Conservation (phyloP, 2,888 invertebrate species). For the Halictus ligatus region DNA sequence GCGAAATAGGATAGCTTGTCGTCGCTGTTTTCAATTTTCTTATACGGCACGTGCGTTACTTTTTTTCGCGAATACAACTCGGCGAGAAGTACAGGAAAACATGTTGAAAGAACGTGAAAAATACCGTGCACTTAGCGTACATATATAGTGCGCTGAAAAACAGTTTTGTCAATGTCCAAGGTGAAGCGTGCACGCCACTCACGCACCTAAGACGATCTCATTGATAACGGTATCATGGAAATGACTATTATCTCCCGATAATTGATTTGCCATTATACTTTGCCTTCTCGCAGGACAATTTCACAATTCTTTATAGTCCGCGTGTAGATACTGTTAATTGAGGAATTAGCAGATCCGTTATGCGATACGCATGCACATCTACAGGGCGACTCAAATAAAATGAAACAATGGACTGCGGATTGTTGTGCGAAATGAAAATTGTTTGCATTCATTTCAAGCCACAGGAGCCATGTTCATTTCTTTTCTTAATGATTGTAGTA, state of each 20-base stretch:
- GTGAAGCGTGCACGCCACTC: neutral
- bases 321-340: neutral
- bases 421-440: too few relatives aligned
- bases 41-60: neutral
- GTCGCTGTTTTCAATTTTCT: neutral
- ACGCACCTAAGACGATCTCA: neutral
- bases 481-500: neutral
- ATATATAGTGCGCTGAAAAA: neutral
- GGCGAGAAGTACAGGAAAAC: neutral
- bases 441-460: too few relatives aligned
- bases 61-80: neutral
- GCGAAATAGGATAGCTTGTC: neutral
- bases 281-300: neutral
- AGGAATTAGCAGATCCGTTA: too few relatives aligned
- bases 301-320: neutral
- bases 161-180: neutral
- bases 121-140: neutral
- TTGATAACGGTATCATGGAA: neutral
- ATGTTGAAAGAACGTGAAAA: too few relatives aligned
- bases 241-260: neutral
- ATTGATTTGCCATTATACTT: neutral
- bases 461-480: neutral
- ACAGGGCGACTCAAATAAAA: neutral
- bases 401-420: too few relatives aligned
- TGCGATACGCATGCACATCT: neutral